phyloP scores from a whole-genome alignment of 2,797 vertebrate genomes.

The Carapus acus region DNA sequence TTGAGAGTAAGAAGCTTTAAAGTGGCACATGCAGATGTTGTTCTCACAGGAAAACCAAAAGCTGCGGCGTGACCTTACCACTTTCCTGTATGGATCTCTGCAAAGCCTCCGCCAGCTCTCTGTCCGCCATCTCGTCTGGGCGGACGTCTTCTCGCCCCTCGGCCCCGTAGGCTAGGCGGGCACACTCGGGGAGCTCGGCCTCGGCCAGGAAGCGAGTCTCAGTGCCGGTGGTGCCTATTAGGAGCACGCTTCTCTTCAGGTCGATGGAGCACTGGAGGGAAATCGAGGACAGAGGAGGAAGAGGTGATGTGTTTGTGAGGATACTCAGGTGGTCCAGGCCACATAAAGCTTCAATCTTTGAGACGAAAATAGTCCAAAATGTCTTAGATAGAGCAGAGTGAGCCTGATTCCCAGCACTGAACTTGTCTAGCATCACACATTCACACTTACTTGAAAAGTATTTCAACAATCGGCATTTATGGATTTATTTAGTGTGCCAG shows the following conservation, averaged over 20 bases:
- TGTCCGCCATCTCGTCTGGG: slow-evolving; percentile 90
- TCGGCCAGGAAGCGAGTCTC: slow-evolving; percentile 94
- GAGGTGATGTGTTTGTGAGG: too few relatives aligned
- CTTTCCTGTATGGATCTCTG: slow-evolving; percentile 95
- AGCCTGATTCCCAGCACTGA: too few relatives aligned
- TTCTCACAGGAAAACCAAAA: slow-evolving; percentile 18
- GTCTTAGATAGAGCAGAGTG: too few relatives aligned
- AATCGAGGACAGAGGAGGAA: slow-evolving; percentile 3
- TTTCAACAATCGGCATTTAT: too few relatives aligned
- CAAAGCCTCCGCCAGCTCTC: slow-evolving; percentile 92
- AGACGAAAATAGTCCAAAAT: too few relatives aligned
- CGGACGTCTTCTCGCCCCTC: slow-evolving; percentile 82
- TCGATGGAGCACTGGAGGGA: slow-evolving; percentile 88
- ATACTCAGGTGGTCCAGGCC: too few relatives aligned
- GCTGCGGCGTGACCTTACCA: slow-evolving; percentile 68
- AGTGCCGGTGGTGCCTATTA: slow-evolving; percentile 93
- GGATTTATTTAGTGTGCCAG: too few relatives aligned
- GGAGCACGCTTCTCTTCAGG: slow-evolving; percentile 90
- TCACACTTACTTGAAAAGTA: too few relatives aligned
- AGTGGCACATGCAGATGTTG: slow-evolving; percentile 63
- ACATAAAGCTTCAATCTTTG: too few relatives aligned
- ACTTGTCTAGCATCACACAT: too few relatives aligned
- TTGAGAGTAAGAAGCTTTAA: slow-evolving; percentile 62
- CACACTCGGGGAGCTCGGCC: slow-evolving; percentile 92
- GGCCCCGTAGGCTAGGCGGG: slow-evolving; percentile 85